Evolutionary conservation across 2,797 vertebrate genomes (phyloP), one percentile per base, ranked within the genome.

Genomic region (Cuniculus paca): DNA sequence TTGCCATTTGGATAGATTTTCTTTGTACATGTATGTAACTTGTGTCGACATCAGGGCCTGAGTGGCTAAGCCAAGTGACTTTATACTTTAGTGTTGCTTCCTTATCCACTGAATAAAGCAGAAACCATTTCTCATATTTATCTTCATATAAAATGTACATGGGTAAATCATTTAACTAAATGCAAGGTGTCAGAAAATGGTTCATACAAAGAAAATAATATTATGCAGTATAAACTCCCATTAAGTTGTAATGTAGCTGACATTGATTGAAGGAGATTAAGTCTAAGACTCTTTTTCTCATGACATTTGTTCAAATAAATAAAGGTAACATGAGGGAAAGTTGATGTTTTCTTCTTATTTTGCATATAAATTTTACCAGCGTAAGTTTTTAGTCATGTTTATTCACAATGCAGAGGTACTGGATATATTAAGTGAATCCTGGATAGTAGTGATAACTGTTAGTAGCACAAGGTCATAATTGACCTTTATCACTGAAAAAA

Each of bases 191-290:
- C 98, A 98, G 97, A 98, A 99, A 98, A 98, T 98, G 94, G 97
- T 97, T 99, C 88, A 42, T 98, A 98, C 97, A 98, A 98, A 98
- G 98, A 98, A 98, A 98, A 98, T 98, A 98, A 97, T 98, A 98
- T 98, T 98, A 98, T 98, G 97, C 97, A 96, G 96, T 97, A 98
- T 98, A 98, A 98, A 98, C 95, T 98, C 98, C 97, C 97, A 98
- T 98, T 98, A 98, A 98, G 98, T 97, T 98, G 98, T 98, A 98
- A 98, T 98, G 97, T 98, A 96, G 94, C 97, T 99, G 98, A 98
- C 98, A 98, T 98, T 99, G 98, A 99, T 98, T 99, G 98, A 98
- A 98, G 98, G 97, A 98, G 98, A 99, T 99, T 99, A 99, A 98
- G 97, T 98, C 98, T 95, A 98, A 97, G 97, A 98, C 97, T 98